phyloP scores from a whole-genome alignment of 2,113 vertebrate species.

The Gobius niger region DNA sequence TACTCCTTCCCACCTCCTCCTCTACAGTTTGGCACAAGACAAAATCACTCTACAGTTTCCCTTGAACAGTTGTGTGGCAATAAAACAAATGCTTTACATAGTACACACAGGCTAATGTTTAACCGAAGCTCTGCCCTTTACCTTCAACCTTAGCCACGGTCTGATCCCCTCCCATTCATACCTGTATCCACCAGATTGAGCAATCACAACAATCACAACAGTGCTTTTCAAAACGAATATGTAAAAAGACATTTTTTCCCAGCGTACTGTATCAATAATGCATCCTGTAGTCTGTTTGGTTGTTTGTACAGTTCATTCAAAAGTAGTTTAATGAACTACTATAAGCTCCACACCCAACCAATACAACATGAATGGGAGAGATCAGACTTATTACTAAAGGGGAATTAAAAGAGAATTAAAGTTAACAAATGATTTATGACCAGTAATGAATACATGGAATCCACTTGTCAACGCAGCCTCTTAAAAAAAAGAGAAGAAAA shows the following conservation, averaged over 20 bases:
- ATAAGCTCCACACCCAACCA: background rate
- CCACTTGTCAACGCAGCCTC: background rate
- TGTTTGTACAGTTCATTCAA: background rate
- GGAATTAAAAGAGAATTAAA: background rate
- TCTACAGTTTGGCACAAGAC: background rate
- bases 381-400: background rate
- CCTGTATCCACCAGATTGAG: background rate
- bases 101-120: background rate
- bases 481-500: background rate
- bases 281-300: background rate
- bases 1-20: background rate
- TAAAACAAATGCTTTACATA: background rate
- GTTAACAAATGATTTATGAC: background rate
- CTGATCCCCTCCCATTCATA: background rate
- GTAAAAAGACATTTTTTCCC: background rate
- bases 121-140: background rate
- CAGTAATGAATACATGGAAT: background rate
- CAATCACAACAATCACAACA: background rate
- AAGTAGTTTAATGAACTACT: background rate
- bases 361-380: background rate
- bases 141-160: background rate
- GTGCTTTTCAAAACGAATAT: background rate
- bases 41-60: background rate
- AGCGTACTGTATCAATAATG: background rate
- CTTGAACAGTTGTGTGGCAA: background rate